Evolutionary conservation across 2,113 vertebrate species (phyloP).

Genomic region (Entosphenus tridentatus): DNA sequence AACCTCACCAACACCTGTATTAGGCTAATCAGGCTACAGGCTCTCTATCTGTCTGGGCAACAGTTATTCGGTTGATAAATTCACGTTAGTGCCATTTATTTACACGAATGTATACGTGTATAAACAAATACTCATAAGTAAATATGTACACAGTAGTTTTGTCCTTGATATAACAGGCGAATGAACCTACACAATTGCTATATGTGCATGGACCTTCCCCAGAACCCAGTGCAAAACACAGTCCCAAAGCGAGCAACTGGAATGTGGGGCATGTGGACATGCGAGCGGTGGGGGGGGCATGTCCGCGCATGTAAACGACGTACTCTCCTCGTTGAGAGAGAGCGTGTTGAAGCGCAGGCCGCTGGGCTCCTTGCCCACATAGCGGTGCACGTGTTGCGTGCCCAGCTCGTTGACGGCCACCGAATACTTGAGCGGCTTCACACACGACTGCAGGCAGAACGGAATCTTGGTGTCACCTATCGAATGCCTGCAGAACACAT

Average conservation of each 20-base stretch:
- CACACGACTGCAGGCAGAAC: slow-evolving; percentile 89
- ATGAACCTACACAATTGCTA: no score
- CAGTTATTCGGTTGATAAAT: no score
- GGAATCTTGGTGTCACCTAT: slow-evolving; percentile 91
- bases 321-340: slow-evolving; percentile 90
- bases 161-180: no score
- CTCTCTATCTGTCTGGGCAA: no score
- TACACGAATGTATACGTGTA: no score
- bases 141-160: no score
- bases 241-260: background rate
- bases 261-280: background rate
- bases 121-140: no score
- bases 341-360: slow-evolving; percentile 91
- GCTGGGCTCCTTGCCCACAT: slow-evolving; percentile 90
- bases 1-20: no score
- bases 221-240: no score
- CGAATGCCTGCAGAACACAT: slow-evolving; percentile 39
- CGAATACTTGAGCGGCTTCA: slow-evolving; percentile 87
- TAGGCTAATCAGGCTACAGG: no score
- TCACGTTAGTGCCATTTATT: no score
- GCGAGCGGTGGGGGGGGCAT: background rate
- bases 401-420: slow-evolving; percentile 83
- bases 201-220: no score
- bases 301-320: slow-evolving; percentile 14
- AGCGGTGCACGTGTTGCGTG: slow-evolving; percentile 85